These are phyloP conservation scores for Galendromus occidentalis DNA, from an alignment of 1,140 invertebrate genomes.

Conservation along the genomic window DNA sequence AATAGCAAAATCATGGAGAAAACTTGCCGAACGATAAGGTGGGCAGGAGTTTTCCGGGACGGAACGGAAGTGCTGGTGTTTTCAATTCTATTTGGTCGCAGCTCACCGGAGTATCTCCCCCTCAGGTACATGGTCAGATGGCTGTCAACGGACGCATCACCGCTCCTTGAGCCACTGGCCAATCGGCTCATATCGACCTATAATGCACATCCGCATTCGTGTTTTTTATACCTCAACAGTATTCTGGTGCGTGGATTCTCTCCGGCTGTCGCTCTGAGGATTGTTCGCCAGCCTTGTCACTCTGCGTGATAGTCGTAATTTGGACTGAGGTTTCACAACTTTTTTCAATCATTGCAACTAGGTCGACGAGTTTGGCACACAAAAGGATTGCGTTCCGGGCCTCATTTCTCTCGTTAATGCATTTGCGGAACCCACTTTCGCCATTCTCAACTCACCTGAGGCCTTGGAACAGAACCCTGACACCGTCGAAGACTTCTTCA, in stretches of 20 bases:
- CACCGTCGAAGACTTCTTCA: neutral
- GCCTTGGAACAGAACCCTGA: neutral
- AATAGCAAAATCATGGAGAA: neutral
- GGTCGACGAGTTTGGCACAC: neutral
- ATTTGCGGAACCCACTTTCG: neutral
- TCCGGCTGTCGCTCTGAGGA: neutral
- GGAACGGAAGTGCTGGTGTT: no score
- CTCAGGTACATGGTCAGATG: neutral
- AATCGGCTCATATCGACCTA: neutral
- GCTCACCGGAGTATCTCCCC: no score
- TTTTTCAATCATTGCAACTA: neutral
- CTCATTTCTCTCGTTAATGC: neutral
- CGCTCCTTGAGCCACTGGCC: neutral
- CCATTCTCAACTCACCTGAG: neutral
- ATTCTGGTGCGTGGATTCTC: neutral
- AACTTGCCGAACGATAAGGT: neutral
- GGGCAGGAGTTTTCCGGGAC: no score
- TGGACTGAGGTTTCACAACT: neutral
- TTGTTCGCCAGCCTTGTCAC: neutral
- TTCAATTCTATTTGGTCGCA: no score
- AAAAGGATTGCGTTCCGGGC: neutral
- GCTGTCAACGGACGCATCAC: neutral
- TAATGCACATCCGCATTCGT: neutral
- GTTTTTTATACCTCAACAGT: neutral
- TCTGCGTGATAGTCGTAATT: neutral